Base-by-base conservation (phyloP, 1,140 invertebrate genomes). In the Mamestra configurata region DNA sequence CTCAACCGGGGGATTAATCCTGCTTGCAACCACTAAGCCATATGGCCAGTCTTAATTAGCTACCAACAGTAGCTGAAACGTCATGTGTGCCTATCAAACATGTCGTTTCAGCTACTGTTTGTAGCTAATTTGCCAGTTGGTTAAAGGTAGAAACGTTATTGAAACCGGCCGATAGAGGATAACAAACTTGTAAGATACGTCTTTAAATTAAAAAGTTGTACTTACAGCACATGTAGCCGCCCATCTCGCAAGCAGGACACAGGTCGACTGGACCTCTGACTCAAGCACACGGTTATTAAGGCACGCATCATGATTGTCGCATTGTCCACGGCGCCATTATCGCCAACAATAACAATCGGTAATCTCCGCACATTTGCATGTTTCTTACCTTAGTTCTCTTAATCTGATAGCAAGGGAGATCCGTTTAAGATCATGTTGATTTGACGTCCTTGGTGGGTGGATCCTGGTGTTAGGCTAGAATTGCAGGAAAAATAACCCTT, bases 341-440 rank as follows among this genome's bases (percentile, higher is more conserved):
- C 66, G 11, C 13, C n/a, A 13, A 24, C 40, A 49, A 49, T 70
- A 27, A 46, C 20, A 27, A 46, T 70, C 66, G 13, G 66, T 27
- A 70, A 70, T 70, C 40, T 70, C 0, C 22, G 43, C 22, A 70
- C 40, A 70, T 70, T 70, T 70, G 66, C 66, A 70, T 70, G 20
- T 70, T 70, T 66, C 1, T n/a, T n/a, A n/a, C n/a, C 31, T 64
- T 6, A 43, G 64, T 68, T 43, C 46, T 68, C 64, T 49, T 10
- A 40, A 70, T 70, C 66, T 46, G 40, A 46, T 70, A n/a, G 13
- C 40, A 49, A 13, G 40, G 24, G 13, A 66, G 66, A 70, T 70
- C 66, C 66, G 66, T 70, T 70, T 70, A 24, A 70, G 40, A 70
- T 68, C 13, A 64, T 22, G 18, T 43, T 20, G 20, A 64, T 20